Evolutionary conservation across 2,113 vertebrate species (phyloP).

Genomic region (Scatophagus argus): DNA sequence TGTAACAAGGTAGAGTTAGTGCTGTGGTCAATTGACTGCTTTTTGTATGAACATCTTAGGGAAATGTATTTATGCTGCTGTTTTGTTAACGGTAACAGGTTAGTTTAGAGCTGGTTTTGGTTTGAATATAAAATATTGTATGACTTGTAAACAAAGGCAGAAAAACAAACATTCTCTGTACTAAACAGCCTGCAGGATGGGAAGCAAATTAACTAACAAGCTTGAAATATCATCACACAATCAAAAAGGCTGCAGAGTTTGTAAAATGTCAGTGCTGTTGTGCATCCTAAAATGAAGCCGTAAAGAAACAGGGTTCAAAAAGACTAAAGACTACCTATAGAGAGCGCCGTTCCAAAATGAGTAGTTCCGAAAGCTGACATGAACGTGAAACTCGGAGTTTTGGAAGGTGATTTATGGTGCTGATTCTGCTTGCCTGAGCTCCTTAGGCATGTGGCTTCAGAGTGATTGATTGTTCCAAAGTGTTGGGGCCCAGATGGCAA

Average conservation of each 20-base stretch:
- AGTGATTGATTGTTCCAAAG: slow-evolving; percentile 65
- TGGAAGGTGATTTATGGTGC: slow-evolving; percentile 56
- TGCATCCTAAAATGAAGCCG: background rate
- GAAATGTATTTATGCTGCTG: background rate
- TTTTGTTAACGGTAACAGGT: background rate
- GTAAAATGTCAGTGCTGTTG: background rate
- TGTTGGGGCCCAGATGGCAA: slow-evolving; percentile 38
- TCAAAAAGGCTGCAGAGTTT: background rate
- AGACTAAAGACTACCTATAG: background rate
- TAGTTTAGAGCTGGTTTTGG: background rate
- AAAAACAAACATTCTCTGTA: background rate
- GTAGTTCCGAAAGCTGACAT: slow-evolving; percentile 38
- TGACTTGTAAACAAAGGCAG: background rate
- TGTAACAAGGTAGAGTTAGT: slow-evolving; percentile 1
- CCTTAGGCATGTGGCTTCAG: slow-evolving; percentile 45
- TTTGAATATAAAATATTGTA: background rate
- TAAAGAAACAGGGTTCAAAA: background rate
- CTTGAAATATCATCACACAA: background rate
- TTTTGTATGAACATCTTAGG: background rate
- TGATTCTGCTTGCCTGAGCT: slow-evolving; percentile 48
- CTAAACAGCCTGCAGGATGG: background rate
- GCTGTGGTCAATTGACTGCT: background rate
- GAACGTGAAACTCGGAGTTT: slow-evolving; percentile 39
- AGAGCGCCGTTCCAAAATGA: slow-evolving; percentile 12
- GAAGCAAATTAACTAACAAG: background rate